phyloP scores from a whole-genome alignment of 2,888 invertebrate species.

The Epirrhoe alternata region DNA sequence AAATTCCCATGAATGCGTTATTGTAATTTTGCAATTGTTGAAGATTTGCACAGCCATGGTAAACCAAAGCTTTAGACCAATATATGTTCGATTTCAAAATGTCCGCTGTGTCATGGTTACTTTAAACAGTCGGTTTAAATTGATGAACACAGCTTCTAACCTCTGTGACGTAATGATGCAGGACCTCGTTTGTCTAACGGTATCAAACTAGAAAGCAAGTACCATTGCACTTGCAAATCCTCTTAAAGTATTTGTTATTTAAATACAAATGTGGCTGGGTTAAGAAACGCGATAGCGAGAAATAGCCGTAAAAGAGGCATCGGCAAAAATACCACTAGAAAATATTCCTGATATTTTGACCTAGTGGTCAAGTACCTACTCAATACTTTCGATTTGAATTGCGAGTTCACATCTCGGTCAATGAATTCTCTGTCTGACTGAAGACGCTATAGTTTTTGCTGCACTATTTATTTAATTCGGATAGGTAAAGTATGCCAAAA shows the following conservation, averaged over 20 bases:
- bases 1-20: no score
- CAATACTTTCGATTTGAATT: no score
- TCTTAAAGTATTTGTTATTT: conserved; percentile 23
- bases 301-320: background rate
- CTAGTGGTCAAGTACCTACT: no score
- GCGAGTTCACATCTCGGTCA: no score
- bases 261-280: conserved; percentile 5
- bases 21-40: no score
- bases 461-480: no score
- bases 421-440: no score
- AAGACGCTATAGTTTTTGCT: no score
- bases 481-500: no score
- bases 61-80: background rate
- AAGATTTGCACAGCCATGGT: no score
- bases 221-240: conserved; percentile 31
- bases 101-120: background rate
- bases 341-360: no score
- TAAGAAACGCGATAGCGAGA: background rate
- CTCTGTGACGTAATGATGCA: conserved; percentile 14
- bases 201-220: conserved; percentile 20
- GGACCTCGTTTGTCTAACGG: conserved; percentile 27
- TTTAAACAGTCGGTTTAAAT: background rate
- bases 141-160: background rate
- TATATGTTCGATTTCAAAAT: background rate
- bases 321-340: no score